Percentiles rank a stretch among this genome's conserved stretches.
These are phyloP conservation scores for Cryptops parisi DNA, from an alignment of 2,888 invertebrate species.

Conservation along the genomic window DNA sequence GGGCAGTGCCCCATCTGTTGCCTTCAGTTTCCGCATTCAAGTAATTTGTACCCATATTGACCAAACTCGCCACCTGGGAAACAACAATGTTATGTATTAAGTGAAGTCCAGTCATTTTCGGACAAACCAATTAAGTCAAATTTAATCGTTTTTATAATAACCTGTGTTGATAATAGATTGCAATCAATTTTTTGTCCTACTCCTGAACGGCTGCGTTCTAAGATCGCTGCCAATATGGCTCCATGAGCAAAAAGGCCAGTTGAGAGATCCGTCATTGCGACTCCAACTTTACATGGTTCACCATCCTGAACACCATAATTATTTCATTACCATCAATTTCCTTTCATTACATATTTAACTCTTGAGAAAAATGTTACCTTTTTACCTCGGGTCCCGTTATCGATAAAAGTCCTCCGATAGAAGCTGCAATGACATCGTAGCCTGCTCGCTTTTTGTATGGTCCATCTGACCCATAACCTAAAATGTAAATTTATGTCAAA, in stretches of 20 bases:
- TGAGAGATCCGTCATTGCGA: slow-evolving; percentile 81
- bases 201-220: slow-evolving; percentile 59
- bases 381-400: slow-evolving; percentile 64
- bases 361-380: too few relatives aligned
- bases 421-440: slow-evolving; percentile 90
- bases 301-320: slow-evolving; percentile 48
- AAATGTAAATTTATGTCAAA: too few relatives aligned
- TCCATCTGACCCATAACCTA: slow-evolving; percentile 68
- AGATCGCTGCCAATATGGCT: slow-evolving; percentile 78
- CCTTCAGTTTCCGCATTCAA: slow-evolving; percentile 69
- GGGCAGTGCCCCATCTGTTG: slow-evolving; percentile 76
- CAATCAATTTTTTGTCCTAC: slow-evolving; percentile 86
- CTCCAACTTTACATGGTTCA: slow-evolving; percentile 78
- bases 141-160: slow-evolving; percentile 18
- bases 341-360: too few relatives aligned
- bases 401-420: slow-evolving; percentile 75
- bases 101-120: neutral
- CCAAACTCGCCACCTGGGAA: slow-evolving; percentile 54
- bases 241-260: slow-evolving; percentile 92
- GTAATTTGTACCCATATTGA: slow-evolving; percentile 79
- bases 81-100: neutral
- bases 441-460: slow-evolving; percentile 79
- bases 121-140: slow-evolving; percentile 2
- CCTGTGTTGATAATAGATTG: slow-evolving; percentile 82
- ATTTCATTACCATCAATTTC: too few relatives aligned